Evolutionary conservation across 2,113 vertebrate genomes (phyloP), one percentile per base, ranked within the genome.

Genomic region (Menidia beryllina): DNA sequence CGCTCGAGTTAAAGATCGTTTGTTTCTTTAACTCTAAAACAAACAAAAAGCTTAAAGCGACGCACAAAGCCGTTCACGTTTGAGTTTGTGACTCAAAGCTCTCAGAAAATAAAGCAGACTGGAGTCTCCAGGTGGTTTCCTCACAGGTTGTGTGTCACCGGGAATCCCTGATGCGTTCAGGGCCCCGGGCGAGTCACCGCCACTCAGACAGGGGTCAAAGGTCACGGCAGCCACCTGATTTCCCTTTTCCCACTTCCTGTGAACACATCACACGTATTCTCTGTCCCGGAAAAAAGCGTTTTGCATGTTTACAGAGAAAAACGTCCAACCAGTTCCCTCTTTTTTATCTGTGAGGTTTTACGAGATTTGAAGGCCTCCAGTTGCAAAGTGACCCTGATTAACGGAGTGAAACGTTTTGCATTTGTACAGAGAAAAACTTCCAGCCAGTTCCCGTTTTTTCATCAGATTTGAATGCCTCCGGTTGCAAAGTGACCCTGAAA

Each of bases 161-260:
- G 86, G 75, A 89, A 87, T 85, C 86, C 83, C 83, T 74, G 78
- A 19, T n/a, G 50, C 21, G 24, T 67, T 86, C 63, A n/a, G n/a
- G n/a, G n/a, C n/a, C 17, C 48, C n/a, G n/a, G 11, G 25, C 45
- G 45, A 2, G 14, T 36, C n/a, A n/a, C n/a, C n/a, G n/a, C n/a
- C n/a, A n/a, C n/a, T n/a, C n/a, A n/a, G 7, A 39, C 3, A 17
- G 49, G 39, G 69, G 55, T 69, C 56, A 72, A 53, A 75, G 52
- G 53, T 27, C 60, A 66, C 1, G 3, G 27, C 76, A 77, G 83
- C 54, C n/a, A 79, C 77, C 60, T 14, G 75, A 41, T 77, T 66
- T 54, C 23, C 1, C 1, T 55, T 47, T 45, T 24, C 20, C 7
- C 1, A n/a, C 47, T 77, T 70, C 30, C 68, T 59, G 34, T 56